Percentiles rank a stretch among this genome's conserved stretches.
Evolutionary conservation across 2,797 vertebrate species (phyloP).

Genomic region (Hybognathus amarus): DNA sequence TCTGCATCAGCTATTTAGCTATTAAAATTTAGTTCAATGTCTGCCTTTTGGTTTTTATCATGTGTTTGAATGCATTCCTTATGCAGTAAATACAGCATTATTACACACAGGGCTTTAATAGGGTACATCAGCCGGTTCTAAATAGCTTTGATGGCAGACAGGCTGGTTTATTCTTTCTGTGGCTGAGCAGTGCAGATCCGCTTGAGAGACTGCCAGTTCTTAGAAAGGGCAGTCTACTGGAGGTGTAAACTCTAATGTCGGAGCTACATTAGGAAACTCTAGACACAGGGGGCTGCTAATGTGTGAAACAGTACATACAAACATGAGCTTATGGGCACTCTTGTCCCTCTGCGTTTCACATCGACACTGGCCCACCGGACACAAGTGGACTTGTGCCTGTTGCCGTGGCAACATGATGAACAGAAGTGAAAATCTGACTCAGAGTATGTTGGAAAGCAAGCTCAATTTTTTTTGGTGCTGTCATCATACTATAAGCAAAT

Average conservation of each 20-base stretch:
- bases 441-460: constrained; percentile 21
- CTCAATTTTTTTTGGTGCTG: constrained; percentile 46
- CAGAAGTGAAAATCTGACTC: constrained; percentile 50
- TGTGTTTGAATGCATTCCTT: neutral
- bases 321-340: constrained; percentile 30
- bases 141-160: constrained; percentile 15
- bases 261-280: constrained; percentile 20
- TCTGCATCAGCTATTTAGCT: neutral
- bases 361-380: constrained; percentile 60
- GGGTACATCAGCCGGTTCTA: neutral
- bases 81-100: constrained; percentile 6
- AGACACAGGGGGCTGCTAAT: constrained; percentile 19
- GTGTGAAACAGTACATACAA: constrained; percentile 44
- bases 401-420: constrained; percentile 78
- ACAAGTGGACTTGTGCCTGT: constrained; percentile 73
- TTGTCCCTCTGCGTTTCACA: constrained; percentile 29
- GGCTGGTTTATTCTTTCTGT: constrained; percentile 6
- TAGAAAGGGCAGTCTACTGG: constrained; percentile 8
- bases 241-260: constrained; percentile 1
- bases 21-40: neutral
- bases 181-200: constrained; percentile 16
- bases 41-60: constrained; percentile 1
- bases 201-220: constrained; percentile 12
- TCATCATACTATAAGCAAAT: constrained; percentile 43
- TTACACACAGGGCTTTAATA: constrained; percentile 4